A percentile compares a stretch with the other conserved stretches of the same genome.
phyloP scores from a whole-genome alignment of 1,140 invertebrate species.

The Hydropsyche tenuis region DNA sequence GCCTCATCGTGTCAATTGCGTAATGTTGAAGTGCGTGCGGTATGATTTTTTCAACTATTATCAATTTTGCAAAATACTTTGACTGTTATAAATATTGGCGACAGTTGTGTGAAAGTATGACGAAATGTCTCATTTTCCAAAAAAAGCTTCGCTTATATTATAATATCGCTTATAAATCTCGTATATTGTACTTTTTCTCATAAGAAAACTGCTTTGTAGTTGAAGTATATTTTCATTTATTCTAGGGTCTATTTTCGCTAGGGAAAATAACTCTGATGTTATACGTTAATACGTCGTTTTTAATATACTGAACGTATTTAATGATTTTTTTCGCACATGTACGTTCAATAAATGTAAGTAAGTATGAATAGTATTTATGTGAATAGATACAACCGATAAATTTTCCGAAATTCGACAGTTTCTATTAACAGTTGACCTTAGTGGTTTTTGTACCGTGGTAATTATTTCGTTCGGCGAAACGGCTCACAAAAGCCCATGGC shows the following conservation, averaged over 20 bases:
- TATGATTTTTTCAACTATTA: no score
- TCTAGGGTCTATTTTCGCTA: no score
- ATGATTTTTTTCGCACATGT: no score
- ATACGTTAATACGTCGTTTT: no score
- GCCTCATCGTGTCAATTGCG: no score
- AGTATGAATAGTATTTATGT: no score
- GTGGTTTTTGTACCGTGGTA: background rate
- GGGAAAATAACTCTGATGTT: no score
- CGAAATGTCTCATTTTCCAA: constrained; percentile 28
- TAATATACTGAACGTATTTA: no score
- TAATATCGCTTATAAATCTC: constrained; percentile 24
- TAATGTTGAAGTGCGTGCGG: no score
- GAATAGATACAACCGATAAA: no score
- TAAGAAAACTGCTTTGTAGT: background rate
- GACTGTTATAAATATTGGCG: background rate
- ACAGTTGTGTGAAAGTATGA: constrained; percentile 19
- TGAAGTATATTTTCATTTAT: background rate
- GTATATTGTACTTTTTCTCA: constrained; percentile 8
- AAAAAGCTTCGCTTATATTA: constrained; percentile 13
- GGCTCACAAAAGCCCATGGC: background rate
- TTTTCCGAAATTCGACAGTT: constrained; percentile 7
- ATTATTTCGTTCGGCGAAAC: constrained; percentile 3
- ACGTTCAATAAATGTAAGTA: no score
- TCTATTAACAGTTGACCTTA: background rate
- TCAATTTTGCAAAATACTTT: no score